Conservation (phyloP, 64 coral and sea anemone species). For the Actinia equina region DNA sequence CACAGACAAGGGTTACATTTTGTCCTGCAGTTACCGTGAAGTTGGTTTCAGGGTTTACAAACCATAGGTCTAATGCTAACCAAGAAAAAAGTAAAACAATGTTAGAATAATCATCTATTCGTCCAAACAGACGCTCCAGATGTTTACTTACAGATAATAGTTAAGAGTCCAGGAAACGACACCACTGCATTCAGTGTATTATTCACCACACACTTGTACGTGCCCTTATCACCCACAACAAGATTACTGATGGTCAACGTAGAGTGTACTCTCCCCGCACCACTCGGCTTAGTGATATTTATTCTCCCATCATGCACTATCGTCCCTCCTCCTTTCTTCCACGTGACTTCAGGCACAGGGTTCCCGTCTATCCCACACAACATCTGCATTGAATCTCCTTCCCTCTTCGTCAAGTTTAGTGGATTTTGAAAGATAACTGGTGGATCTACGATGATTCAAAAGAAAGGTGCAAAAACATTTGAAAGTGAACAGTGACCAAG, state of each 20-base stretch:
- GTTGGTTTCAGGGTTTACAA: background rate
- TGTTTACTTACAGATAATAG: conserved; percentile 1
- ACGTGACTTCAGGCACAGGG: background rate
- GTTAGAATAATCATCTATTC: background rate
- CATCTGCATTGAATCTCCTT: background rate
- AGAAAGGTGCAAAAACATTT: background rate
- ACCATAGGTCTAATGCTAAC: background rate
- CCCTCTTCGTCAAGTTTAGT: background rate
- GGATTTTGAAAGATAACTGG: background rate
- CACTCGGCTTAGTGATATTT: background rate
- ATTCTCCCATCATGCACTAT: background rate
- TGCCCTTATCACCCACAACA: background rate
- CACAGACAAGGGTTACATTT: background rate
- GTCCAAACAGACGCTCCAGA: too few relatives aligned
- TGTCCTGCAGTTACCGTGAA: background rate
- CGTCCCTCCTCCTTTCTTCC: background rate
- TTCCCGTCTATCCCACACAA: background rate
- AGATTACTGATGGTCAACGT: background rate
- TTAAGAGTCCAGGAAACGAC: background rate
- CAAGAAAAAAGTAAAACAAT: background rate
- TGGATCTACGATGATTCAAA: background rate
- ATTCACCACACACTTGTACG: background rate
- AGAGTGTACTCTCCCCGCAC: background rate
- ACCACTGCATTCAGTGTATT: background rate
- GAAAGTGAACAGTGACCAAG: too few relatives aligned